Evolutionary conservation across 2,113 vertebrate genomes (phyloP), one percentile per base, ranked within the genome.

Genomic region (Chionodraco myersi): DNA sequence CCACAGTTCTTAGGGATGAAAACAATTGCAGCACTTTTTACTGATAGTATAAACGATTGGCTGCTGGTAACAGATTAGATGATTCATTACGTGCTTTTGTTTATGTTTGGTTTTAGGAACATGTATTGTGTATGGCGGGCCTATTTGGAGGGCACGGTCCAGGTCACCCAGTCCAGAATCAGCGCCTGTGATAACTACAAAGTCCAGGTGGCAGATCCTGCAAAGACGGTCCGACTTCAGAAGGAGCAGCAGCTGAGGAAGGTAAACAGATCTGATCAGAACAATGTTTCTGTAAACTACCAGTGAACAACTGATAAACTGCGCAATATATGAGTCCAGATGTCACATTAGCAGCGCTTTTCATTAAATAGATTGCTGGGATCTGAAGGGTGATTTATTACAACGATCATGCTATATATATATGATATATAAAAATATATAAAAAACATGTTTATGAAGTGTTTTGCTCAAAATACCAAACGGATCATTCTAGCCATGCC

Each of bases 211-310:
- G 96, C 95, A 0, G 98, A 99, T 47, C 97, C 97, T 21, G 96
- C 96, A 86, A 96, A 97, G 90, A 96, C 88, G 0, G 95, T 96
- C 15, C 88, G 96, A 82, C 93, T 95, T 79, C 96, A 97, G 86
- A 99, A 99, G 93, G 98, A 99, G 15, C 97, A 97, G 88, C 97
- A 98, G 83, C 92, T 99, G 77, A 97, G 96, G 89, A 97, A 96
- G 97, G 98, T 99, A 89, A 71, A 23, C 30, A 4, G 44, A 1
- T 60, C 34, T 3, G 36, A 1, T 66, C 48, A 34, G 49, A 41
- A 41, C 36, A 41, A 41, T 14, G 9, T 56, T 51, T 77, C 36
- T 60, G 10, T 53, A 41, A 14, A 23, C 57, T 30, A 9, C 6
- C 7, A 2, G 59, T n/a, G 11, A 70, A 13, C 15, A 36, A 14